phyloP scores from a whole-genome alignment of 1,140 invertebrate genomes.

The Goniozus legneri region DNA sequence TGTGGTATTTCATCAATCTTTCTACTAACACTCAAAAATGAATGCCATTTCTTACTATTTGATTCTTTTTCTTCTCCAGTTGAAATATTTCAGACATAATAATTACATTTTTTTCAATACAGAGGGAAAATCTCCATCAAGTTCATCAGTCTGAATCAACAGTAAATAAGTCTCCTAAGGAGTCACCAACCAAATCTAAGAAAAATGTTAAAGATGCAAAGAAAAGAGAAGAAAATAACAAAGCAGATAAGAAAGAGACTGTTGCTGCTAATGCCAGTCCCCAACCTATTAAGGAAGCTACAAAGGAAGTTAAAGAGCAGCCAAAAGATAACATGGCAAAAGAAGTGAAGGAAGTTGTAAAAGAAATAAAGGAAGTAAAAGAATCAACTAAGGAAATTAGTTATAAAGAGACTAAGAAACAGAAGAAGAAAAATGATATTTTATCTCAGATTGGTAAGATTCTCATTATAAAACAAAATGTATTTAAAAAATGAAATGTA shows the following conservation, averaged over 20 bases:
- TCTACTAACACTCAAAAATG: too few species aligned
- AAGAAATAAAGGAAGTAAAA: conserved; percentile 10
- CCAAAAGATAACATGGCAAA: conserved; percentile 34
- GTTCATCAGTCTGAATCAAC: conserved; percentile 29
- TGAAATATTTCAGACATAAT: too few species aligned
- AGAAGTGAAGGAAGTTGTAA: conserved; percentile 26
- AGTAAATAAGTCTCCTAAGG: conserved; percentile 43
- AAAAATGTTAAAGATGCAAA: conserved; percentile 39
- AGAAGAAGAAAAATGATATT: conserved; percentile 55
- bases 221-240: conserved; percentile 36
- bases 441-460: conserved; percentile 53
- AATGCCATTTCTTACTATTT: conserved; percentile 10
- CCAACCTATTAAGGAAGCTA: conserved; percentile 32
- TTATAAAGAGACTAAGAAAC: conserved; percentile 58
- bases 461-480: too few species aligned
- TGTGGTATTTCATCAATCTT: too few species aligned
- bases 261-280: conserved; percentile 16
- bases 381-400: conserved; percentile 27
- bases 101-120: too few species aligned
- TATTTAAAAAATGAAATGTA: conserved; percentile 7
- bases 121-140: conserved; percentile 45
- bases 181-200: conserved; percentile 45
- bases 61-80: too few species aligned
- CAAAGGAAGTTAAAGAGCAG: conserved; percentile 40
- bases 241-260: conserved; percentile 36